These are phyloP conservation scores for Aurelia coerulea DNA, from an alignment of 30 jellyfish, hydroid and myxozoan genomes.

Conservation along the genomic window DNA sequence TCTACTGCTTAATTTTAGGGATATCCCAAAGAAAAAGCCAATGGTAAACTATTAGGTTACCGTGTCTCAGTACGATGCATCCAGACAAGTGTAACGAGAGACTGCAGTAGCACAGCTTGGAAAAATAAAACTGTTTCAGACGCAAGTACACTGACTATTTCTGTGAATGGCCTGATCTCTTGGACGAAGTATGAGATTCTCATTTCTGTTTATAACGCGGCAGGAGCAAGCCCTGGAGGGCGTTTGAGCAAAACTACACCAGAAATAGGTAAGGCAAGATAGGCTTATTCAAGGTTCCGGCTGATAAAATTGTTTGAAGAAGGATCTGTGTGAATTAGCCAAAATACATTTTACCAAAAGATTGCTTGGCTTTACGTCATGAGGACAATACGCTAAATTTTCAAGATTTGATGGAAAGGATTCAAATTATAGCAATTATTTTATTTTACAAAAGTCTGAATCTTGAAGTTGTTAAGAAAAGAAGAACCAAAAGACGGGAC, in stretches of 20 bases:
- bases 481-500: too few relatives aligned
- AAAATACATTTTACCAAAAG: too few relatives aligned
- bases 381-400: too few relatives aligned
- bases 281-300: background rate
- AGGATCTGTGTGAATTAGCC: too few relatives aligned
- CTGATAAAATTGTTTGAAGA: too few relatives aligned
- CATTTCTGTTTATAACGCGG: slow-evolving; percentile 38
- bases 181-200: slow-evolving; percentile 61
- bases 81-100: slow-evolving; percentile 33
- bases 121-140: background rate
- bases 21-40: background rate
- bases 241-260: slow-evolving; percentile 3
- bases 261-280: slow-evolving; percentile 42
- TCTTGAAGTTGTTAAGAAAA: too few relatives aligned
- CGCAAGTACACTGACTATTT: background rate
- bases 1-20: too few relatives aligned
- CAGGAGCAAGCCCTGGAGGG: slow-evolving; percentile 42
- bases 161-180: slow-evolving; percentile 20
- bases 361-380: too few relatives aligned
- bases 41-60: slow-evolving; percentile 45
- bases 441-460: too few relatives aligned
- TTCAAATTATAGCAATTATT: too few relatives aligned
- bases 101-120: slow-evolving; percentile 8
- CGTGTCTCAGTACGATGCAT: slow-evolving; percentile 34
- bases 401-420: too few relatives aligned